Percentiles rank a stretch among this genome's conserved stretches.
These are phyloP conservation scores for Aleiodes alternator DNA, from an alignment of 2,888 invertebrate species.

Conservation along the genomic window DNA sequence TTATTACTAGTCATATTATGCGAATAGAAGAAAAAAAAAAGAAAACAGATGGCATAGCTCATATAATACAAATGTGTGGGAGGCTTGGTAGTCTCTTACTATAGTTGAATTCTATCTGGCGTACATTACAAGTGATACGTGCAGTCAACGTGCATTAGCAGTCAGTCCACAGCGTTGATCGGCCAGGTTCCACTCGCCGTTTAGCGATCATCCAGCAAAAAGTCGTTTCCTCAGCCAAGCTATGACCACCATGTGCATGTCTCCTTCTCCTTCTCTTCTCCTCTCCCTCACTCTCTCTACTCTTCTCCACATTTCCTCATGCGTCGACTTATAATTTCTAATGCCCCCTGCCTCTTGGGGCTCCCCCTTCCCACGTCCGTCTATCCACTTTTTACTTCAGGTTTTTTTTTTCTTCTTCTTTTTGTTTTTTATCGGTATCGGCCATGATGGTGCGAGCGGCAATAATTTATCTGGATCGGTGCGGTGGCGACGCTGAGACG, in stretches of 20 bases:
- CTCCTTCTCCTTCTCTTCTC: constrained; percentile 39
- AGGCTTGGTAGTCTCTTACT: constrained; percentile 30
- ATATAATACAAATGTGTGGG: constrained; percentile 46
- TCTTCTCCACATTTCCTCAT: constrained; percentile 33
- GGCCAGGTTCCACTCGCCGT: constrained; percentile 56
- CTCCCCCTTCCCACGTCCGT: constrained; percentile 35
- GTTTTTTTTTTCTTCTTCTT: constrained; percentile 20
- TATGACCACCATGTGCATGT: constrained; percentile 45
- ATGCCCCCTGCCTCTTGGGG: constrained; percentile 50
- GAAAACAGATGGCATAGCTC: neutral
- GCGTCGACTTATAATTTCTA: constrained; percentile 58
- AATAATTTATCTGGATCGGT: constrained; percentile 48
- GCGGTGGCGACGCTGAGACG: constrained; percentile 52
- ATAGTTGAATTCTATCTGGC: constrained; percentile 41
- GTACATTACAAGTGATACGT: constrained; percentile 11
- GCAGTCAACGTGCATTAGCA: constrained; percentile 49
- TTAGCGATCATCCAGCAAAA: constrained; percentile 58
- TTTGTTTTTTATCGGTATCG: constrained; percentile 54
- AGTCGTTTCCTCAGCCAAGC: constrained; percentile 51
- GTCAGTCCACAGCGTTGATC: constrained; percentile 57
- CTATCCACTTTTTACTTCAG: constrained; percentile 28
- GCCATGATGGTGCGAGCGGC: constrained; percentile 54
- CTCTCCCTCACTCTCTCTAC: neutral
- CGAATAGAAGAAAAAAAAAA: too few species aligned
- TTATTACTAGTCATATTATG: too few species aligned